Evolutionary conservation across 92 coral and sea anemone genomes (phyloP).

Genomic region (Nematostella vectensis): DNA sequence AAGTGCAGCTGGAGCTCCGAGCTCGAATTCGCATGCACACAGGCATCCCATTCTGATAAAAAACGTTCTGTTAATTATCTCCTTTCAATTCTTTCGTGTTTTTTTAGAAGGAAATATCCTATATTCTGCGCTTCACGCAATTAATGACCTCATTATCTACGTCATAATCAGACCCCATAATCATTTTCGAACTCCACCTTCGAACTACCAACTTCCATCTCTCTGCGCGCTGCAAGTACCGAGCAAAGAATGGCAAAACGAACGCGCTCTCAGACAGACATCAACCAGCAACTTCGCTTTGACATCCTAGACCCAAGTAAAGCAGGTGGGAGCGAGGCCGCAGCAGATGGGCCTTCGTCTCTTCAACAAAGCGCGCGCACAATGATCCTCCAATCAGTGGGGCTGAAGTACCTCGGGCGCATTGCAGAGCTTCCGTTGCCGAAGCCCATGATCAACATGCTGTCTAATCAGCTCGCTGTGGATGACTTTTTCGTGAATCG

Average conservation of each 20-base stretch:
- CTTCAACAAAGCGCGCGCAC: constrained; percentile 84
- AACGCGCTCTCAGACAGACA: constrained; percentile 57
- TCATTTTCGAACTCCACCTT: no score
- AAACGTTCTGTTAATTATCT: no score
- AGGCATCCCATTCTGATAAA: no score
- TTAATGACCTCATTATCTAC: no score
- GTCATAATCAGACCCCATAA: no score
- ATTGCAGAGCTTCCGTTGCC: constrained; percentile 89
- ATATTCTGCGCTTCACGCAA: no score
- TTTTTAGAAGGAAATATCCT: no score
- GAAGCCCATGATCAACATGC: constrained; percentile 61
- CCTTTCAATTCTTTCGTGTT: no score
- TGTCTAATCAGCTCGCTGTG: constrained; percentile 72
- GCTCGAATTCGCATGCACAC: no score
- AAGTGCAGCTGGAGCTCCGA: no score
- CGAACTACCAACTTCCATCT: no score
- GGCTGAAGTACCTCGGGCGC: constrained; percentile 74
- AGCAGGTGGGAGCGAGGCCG: constrained; percentile 6
- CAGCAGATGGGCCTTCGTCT: constrained; percentile 15
- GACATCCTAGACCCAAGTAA: constrained; percentile 58
- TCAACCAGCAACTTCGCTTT: constrained; percentile 51
- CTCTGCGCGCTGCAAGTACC: no score
- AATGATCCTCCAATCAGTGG: constrained; percentile 78
- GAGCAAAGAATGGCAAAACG: constrained; percentile 81
- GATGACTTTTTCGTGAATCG: constrained; percentile 88